Evolutionary conservation across 2,888 invertebrate genomes (phyloP).

Genomic region (Vanessa cardui): DNA sequence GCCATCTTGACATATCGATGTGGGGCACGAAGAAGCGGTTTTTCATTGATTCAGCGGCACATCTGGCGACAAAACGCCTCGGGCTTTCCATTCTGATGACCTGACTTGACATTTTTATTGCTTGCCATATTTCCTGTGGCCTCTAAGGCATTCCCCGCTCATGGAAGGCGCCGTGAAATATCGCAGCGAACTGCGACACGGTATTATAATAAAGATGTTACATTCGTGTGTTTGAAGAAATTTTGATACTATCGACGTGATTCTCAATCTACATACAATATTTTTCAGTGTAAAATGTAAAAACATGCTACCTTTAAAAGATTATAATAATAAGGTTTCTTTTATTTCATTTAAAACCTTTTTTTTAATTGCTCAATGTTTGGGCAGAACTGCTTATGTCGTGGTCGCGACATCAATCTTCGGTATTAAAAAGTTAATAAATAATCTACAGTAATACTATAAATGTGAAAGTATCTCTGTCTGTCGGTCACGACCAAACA

Average conservation of each 20-base stretch:
- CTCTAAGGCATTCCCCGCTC: slow-evolving; percentile 73
- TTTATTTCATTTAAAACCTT: too few relatives aligned
- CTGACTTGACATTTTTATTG: slow-evolving; percentile 83
- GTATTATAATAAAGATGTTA: slow-evolving; percentile 69
- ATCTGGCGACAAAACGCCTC: slow-evolving; percentile 81
- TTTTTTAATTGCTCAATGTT: too few relatives aligned
- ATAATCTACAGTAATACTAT: too few relatives aligned
- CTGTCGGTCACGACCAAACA: too few relatives aligned
- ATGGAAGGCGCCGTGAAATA: slow-evolving; percentile 71
- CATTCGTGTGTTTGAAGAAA: slow-evolving; percentile 48
- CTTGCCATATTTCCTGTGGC: slow-evolving; percentile 76
- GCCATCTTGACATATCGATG: slow-evolving; percentile 70
- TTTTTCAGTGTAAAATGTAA: too few relatives aligned
- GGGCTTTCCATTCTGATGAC: slow-evolving; percentile 81
- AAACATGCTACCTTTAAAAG: too few relatives aligned
- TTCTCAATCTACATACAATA: background rate
- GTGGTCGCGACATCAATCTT: too few relatives aligned
- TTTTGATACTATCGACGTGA: slow-evolving; percentile 13
- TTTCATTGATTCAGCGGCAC: slow-evolving; percentile 81
- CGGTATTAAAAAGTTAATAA: too few relatives aligned
- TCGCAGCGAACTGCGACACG: slow-evolving; percentile 70
- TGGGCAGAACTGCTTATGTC: too few relatives aligned
- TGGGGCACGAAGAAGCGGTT: slow-evolving; percentile 79
- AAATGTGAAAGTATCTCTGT: too few relatives aligned
- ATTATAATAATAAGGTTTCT: too few relatives aligned